These are phyloP conservation scores for Turdus rufiventris DNA, from an alignment of 2,113 vertebrate species.

Conservation along the genomic window DNA sequence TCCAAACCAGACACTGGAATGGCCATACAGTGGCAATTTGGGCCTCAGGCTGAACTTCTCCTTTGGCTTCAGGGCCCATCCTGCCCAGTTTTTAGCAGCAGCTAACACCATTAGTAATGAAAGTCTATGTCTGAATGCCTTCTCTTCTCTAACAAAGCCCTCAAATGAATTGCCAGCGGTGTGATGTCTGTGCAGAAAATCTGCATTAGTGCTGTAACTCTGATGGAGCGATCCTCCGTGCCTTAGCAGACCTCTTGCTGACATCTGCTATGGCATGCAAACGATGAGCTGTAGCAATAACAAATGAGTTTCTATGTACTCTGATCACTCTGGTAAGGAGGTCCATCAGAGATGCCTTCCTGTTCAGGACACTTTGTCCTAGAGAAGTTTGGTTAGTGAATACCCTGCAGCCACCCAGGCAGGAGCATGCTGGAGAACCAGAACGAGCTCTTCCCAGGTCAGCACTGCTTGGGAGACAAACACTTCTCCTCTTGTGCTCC, in stretches of 20 bases:
- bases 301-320: rapidly evolving
- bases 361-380: background rate
- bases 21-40: background rate
- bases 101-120: background rate
- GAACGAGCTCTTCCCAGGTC: background rate
- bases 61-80: background rate
- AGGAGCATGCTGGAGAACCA: background rate
- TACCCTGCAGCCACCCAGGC: background rate
- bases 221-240: background rate
- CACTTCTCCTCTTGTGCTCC: background rate
- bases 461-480: background rate
- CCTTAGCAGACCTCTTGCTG: background rate
- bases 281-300: background rate
- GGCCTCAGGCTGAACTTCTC: background rate
- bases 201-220: background rate
- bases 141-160: background rate
- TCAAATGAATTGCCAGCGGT: background rate
- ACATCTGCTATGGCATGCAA: background rate
- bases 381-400: background rate
- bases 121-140: background rate
- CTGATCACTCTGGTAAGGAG: background rate
- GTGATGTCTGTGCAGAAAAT: background rate
- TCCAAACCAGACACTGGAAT: background rate
- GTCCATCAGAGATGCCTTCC: background rate
- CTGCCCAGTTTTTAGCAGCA: background rate